Evolutionary conservation across 2,113 vertebrate species (phyloP), one percentile per base, ranked within the genome.

Genomic region (Barnardius zonarius): DNA sequence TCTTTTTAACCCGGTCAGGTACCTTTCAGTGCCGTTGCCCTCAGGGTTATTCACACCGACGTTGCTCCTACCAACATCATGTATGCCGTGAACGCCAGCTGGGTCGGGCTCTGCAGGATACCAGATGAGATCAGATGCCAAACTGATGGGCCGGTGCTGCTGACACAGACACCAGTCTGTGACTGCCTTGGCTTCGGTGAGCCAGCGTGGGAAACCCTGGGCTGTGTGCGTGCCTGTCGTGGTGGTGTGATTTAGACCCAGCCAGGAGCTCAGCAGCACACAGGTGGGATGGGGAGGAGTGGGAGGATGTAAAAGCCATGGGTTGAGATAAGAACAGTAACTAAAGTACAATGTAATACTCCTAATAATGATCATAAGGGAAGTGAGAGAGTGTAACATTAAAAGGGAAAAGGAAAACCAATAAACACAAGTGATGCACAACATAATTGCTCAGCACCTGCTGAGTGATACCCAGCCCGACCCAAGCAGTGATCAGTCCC

Each of bases 171-270:
- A 0, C 99, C 99, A 0, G 44, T 99, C 93, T 99, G 99, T 2
- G 98, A 99, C 3, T 99, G 99, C 68, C 87, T 99, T 44, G 99
- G 99, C 61, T 98, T 99, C 0, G 99, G 99, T 99, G 97, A 85
- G 99, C 96, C 4, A 9, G 4, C 25, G 17, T 0, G 5, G 24
- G 69, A 22, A 11, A 5, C 19, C 59, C 6, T 5, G 6, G 7
- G n/a, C 51, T 20, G 18, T 0, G 1, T 16, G 44, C 15, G 33
- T 23, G 1, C 35, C 17, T 62, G 23, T 20, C 1, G 0, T 28
- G 6, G 5, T 31, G 54, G 19, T 55, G 51, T 28, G 54, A 55
- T 33, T 5, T 17, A 35, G 57, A 35, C 20, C 57, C 20, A 59
- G 33, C 20, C 33, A 15, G 57, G 8, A 59, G 33, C 55, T 59